phyloP scores from a whole-genome alignment of 2,797 vertebrate species.

The Rhinella marina region DNA sequence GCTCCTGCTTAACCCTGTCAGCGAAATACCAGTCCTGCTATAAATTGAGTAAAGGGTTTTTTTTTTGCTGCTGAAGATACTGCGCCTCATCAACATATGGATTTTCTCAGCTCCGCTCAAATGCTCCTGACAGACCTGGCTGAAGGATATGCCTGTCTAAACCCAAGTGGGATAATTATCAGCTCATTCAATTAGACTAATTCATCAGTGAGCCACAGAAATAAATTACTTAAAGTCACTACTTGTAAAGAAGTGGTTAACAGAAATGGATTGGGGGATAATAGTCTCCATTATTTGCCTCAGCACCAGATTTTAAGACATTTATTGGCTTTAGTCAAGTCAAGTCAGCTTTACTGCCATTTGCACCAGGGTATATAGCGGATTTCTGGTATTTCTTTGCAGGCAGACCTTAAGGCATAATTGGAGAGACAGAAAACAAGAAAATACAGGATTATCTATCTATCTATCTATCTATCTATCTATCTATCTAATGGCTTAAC shows the following conservation, averaged over 20 bases:
- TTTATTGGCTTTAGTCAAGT: not conserved
- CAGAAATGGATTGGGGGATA: constrained; percentile 1
- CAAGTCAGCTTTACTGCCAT: not conserved
- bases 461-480: too few relatives aligned
- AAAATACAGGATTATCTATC: too few relatives aligned
- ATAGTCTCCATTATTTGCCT: constrained; percentile 20
- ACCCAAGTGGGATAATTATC: constrained; percentile 40
- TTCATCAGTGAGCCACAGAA: constrained; percentile 6
- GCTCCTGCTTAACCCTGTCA: constrained; percentile 35
- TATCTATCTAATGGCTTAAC: too few relatives aligned
- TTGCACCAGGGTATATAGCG: not conserved
- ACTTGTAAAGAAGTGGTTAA: constrained; percentile 27
- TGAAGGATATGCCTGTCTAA: constrained; percentile 32
- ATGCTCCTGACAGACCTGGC: not conserved
- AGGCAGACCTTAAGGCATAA: not conserved
- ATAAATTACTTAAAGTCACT: constrained; percentile 4
- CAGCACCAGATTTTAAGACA: not conserved
- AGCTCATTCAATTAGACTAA: constrained; percentile 37
- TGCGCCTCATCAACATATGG: constrained; percentile 25
- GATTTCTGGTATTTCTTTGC: not conserved
- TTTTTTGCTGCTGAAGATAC: not conserved
- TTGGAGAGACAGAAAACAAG: not conserved
- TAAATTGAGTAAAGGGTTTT: constrained; percentile 11
- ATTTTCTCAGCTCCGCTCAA: not conserved
- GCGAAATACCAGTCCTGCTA: not conserved